Conservation (phyloP, 2,797 vertebrate species). For the Agapornis canus region DNA sequence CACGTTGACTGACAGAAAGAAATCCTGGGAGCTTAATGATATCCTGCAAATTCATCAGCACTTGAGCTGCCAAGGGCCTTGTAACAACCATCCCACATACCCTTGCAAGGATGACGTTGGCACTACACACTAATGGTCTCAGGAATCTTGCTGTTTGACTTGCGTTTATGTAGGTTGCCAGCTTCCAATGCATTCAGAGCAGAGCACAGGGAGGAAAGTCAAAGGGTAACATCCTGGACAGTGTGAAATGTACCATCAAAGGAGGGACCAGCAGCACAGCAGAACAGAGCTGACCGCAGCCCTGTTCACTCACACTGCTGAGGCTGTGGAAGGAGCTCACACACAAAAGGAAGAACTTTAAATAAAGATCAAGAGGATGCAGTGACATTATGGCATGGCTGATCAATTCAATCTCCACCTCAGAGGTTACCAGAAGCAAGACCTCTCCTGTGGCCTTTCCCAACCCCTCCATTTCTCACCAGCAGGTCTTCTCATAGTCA, state of each 20-base stretch:
- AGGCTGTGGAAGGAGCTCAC: neutral
- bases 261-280: conserved; percentile 17
- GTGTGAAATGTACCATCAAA: neutral
- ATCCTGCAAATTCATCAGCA: conserved; percentile 27
- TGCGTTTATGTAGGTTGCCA: neutral
- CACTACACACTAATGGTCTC: neutral
- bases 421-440: conserved; percentile 13
- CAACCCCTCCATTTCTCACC: conserved; percentile 22
- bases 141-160: neutral
- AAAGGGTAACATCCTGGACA: neutral
- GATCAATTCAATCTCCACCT: neutral
- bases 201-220: neutral
- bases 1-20: neutral
- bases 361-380: conserved; percentile 50
- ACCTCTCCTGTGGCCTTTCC: conserved; percentile 39
- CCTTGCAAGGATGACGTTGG: neutral
- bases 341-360: conserved; percentile 48
- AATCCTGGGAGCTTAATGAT: conserved; percentile 23
- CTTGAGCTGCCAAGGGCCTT: neutral
- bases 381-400: neutral
- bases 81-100: neutral
- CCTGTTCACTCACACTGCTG: neutral
- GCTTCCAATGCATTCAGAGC: neutral
- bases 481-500: neutral
- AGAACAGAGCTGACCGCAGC: neutral